Base-by-base conservation (phyloP, 1,140 invertebrate species). In the Acyrthosiphon pisum region DNA sequence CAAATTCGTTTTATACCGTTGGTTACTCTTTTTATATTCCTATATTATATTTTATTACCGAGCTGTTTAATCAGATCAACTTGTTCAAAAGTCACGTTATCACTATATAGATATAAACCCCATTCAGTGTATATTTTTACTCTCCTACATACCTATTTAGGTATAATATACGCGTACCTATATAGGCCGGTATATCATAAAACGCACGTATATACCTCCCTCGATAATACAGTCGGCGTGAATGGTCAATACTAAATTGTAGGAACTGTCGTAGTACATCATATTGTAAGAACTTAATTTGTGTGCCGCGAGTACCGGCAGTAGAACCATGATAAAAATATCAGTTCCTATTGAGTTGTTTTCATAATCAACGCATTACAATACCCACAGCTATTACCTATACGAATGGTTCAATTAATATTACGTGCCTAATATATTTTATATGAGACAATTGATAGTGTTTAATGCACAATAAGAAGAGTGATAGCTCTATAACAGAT, bases 1-100 rank as follows among this genome's bases (percentile, higher is more conserved):
- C 48, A 41, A 53, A 84, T 53, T 93, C 81, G 46, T 92, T 92
- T 92, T 84, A 76, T 76, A 56, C 81, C 91, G 81, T 35, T 60
- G n/a, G 68, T 92, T 84, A 41, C n/a, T 76, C 30, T 76, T 76
- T 37, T 56, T 90, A 76, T 76, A 76, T 91, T 91, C 26, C 41
- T 44, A 53, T 26, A 26, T 50, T 50, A 68, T 22, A 44, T 60
- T 60, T 68, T n/a, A 60, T 26, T 7, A 26, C 50, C 56, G 23
- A 26, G 26, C 35, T 35, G 48, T 90, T 60, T 90, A 90, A 60
- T 56, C 87, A 23, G 87, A 89, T 89, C 87, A 41, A 90, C 50
- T 41, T 30, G 37, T 60, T 68, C 37, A 20, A 44, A 30, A 68
- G 35, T 1, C 88, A 26, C 88, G 35, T 56, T 89, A 89, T 89